phyloP scores from a whole-genome alignment of 2,113 vertebrate species.

The Sylvilagus bachmani region DNA sequence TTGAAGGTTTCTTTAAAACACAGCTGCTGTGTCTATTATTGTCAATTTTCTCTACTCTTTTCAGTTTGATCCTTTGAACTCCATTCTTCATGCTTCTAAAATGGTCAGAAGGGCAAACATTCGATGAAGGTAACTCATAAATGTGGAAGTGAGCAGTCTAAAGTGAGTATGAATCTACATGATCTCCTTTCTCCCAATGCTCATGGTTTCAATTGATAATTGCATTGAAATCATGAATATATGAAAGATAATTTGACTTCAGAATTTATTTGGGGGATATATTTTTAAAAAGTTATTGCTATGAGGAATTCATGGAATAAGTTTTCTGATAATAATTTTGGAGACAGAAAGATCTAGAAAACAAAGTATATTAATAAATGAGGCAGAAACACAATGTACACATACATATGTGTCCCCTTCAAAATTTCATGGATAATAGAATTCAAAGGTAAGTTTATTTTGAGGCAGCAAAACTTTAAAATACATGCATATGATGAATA shows the following conservation, averaged over 20 bases:
- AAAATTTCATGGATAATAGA: no score
- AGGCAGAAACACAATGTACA: background rate
- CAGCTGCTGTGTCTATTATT: constrained; percentile 65
- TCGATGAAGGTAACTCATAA: constrained; percentile 34
- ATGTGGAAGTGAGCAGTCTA: background rate
- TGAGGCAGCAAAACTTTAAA: no score
- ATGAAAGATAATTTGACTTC: constrained; percentile 23
- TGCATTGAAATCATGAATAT: constrained; percentile 23
- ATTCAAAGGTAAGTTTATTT: no score
- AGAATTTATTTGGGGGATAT: background rate
- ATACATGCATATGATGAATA: no score
- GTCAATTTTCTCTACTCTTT: constrained; percentile 67
- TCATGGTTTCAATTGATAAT: background rate
- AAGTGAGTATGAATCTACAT: constrained; percentile 16
- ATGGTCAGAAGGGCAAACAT: constrained; percentile 54
- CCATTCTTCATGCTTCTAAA: constrained; percentile 53
- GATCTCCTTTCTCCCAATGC: background rate
- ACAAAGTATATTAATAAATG: background rate
- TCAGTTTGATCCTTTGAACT: constrained; percentile 47
- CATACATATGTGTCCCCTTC: background rate
- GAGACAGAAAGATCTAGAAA: background rate
- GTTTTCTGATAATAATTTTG: background rate
- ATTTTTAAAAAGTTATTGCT: constrained; percentile 41
- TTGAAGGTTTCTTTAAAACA: constrained; percentile 73
- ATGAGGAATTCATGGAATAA: background rate